Percentiles rank a stretch among this genome's conserved stretches.
Conservation (phyloP, 35 echinoderm and acorn worm genomes). For the Amphiura filiformis region DNA sequence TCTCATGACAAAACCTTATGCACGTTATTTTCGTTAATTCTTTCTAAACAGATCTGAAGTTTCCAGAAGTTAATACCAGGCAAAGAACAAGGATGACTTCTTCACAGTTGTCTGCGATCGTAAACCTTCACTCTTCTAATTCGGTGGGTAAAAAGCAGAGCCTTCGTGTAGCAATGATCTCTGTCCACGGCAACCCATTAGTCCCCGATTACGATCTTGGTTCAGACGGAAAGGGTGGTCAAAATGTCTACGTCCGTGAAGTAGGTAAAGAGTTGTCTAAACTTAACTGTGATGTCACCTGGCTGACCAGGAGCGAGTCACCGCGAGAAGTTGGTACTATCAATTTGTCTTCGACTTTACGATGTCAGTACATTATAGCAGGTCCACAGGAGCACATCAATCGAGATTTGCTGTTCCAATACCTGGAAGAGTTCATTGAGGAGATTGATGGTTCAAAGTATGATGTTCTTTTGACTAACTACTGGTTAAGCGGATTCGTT, state of each 20-base stretch:
- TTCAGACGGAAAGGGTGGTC: constrained; percentile 16
- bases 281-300: constrained; percentile 29
- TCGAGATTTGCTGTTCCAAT: neutral
- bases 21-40: no score
- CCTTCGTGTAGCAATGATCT: neutral
- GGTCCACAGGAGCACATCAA: constrained; percentile 14
- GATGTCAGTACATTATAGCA: constrained; percentile 2
- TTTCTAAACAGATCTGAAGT: no score
- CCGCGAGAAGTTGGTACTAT: neutral
- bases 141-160: no score
- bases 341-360: neutral
- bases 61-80: no score
- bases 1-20: no score
- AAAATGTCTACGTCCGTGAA: constrained; percentile 17
- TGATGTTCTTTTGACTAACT: constrained; percentile 8
- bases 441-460: neutral
- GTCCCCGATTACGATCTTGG: constrained; percentile 1
- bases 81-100: no score
- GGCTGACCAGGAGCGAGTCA: constrained; percentile 16
- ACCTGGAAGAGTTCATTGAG: constrained; percentile 7
- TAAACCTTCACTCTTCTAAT: no score
- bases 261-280: neutral
- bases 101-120: no score
- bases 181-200: constrained; percentile 14
- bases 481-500: constrained; percentile 16